These are phyloP conservation scores for Acrossocheilus wenchowensis DNA, from an alignment of 2,797 vertebrate species.

Conservation along the genomic window DNA sequence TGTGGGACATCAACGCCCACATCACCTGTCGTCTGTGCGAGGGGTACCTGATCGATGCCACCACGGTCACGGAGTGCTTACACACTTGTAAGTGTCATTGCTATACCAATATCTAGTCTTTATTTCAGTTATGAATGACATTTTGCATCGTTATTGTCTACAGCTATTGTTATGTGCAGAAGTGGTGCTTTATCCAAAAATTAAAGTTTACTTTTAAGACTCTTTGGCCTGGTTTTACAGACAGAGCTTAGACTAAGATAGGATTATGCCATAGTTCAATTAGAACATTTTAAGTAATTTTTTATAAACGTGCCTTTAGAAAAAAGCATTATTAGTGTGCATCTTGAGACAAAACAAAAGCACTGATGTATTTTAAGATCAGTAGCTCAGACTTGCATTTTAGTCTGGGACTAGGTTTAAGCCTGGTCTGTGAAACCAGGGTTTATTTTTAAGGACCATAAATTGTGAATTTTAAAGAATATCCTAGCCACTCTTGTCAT, in stretches of 20 bases:
- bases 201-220: not conserved
- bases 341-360: too few relatives aligned
- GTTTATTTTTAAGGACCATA: not conserved
- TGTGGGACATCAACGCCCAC: slow-evolving; percentile 99
- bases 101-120: not conserved
- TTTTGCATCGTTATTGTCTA: not conserved
- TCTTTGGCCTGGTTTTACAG: not conserved
- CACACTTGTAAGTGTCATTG: slow-evolving; percentile 91
- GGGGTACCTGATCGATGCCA: slow-evolving; percentile 98
- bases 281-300: not conserved
- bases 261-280: not conserved
- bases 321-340: too few relatives aligned
- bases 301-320: too few relatives aligned
- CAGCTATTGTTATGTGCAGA: not conserved
- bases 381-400: too few relatives aligned
- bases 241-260: not conserved
- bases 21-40: slow-evolving; percentile 98
- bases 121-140: not conserved
- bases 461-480: not conserved
- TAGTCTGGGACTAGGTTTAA: not conserved
- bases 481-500: not conserved
- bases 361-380: not conserved
- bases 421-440: not conserved
- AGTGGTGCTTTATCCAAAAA: not conserved
- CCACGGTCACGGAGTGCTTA: slow-evolving; percentile 98